phyloP scores from a whole-genome alignment of 2,113 vertebrate species.

The Datnioides undecimradiatus region DNA sequence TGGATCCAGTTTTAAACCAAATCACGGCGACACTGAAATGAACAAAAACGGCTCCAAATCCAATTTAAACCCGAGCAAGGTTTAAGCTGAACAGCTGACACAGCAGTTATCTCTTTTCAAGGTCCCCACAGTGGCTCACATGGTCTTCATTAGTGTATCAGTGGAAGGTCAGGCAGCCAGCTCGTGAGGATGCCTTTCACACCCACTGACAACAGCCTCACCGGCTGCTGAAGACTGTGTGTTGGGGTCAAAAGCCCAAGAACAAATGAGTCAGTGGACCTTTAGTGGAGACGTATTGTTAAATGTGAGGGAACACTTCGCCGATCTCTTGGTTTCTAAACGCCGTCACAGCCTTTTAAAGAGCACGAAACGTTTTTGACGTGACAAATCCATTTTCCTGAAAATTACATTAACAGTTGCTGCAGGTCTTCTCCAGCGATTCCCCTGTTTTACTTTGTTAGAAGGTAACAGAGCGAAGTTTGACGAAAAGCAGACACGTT shows the following conservation, averaged over 20 bases:
- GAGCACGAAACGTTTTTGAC: neutral
- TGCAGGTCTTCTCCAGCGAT: neutral
- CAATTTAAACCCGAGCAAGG: neutral
- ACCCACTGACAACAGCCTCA: neutral
- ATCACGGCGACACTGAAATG: neutral
- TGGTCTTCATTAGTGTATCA: no score
- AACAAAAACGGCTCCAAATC: neutral
- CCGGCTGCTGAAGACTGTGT: neutral
- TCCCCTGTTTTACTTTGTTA: neutral
- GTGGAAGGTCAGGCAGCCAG: no score
- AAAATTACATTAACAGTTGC: conserved; percentile 26
- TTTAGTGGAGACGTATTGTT: neutral
- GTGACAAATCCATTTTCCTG: neutral
- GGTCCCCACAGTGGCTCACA: no score
- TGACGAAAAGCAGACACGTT: neutral
- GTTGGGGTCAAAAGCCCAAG: neutral
- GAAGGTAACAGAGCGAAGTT: neutral
- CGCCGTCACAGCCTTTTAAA: neutral
- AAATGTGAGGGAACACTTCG: neutral
- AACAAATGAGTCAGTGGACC: neutral
- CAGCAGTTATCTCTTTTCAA: no score
- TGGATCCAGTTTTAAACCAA: neutral
- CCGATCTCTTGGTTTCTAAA: no score
- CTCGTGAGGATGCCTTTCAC: no score
- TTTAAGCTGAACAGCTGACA: neutral